Evolutionary conservation across 92 coral and sea anemone species (phyloP).

Genomic region (Scolanthus callimorphus): DNA sequence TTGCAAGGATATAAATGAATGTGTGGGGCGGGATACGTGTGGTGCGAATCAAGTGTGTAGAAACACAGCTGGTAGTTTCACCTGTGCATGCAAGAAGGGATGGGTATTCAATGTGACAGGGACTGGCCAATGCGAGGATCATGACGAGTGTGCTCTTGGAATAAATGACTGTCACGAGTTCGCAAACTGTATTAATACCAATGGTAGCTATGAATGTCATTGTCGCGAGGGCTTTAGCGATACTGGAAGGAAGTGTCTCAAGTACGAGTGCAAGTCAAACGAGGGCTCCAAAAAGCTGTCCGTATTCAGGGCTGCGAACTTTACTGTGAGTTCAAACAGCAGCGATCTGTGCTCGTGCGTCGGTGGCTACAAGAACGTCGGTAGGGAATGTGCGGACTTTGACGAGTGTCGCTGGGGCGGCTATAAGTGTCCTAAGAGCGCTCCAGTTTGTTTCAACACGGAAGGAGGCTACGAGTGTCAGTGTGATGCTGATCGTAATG

Average conservation of each 20-base stretch:
- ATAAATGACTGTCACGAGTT: constrained; percentile 33
- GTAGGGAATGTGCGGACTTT: constrained; percentile 30
- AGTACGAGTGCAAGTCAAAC: constrained; percentile 38
- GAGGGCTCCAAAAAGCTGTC: neutral
- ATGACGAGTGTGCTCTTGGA: constrained; percentile 54
- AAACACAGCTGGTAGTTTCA: no score
- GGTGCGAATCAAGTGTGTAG: constrained; percentile 36
- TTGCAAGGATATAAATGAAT: no score
- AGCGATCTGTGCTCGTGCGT: constrained; percentile 31
- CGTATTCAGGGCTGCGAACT: neutral
- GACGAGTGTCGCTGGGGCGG: constrained; percentile 46
- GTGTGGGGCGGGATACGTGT: no score
- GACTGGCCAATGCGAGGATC: constrained; percentile 34
- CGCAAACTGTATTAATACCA: constrained; percentile 47
- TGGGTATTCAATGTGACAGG: constrained; percentile 35
- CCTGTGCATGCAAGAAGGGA: constrained; percentile 50
- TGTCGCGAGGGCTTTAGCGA: constrained; percentile 54
- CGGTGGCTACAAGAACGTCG: constrained; percentile 39
- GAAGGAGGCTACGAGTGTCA: constrained; percentile 63
- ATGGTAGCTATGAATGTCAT: constrained; percentile 45
- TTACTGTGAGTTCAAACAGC: neutral
- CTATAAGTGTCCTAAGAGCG: constrained; percentile 25
- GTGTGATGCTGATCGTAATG: constrained; percentile 43
- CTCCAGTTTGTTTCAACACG: constrained; percentile 56
- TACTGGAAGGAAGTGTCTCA: constrained; percentile 32